Conservation (phyloP, 2,888 invertebrate species). For the Drosophila pseudotalamancana region DNA sequence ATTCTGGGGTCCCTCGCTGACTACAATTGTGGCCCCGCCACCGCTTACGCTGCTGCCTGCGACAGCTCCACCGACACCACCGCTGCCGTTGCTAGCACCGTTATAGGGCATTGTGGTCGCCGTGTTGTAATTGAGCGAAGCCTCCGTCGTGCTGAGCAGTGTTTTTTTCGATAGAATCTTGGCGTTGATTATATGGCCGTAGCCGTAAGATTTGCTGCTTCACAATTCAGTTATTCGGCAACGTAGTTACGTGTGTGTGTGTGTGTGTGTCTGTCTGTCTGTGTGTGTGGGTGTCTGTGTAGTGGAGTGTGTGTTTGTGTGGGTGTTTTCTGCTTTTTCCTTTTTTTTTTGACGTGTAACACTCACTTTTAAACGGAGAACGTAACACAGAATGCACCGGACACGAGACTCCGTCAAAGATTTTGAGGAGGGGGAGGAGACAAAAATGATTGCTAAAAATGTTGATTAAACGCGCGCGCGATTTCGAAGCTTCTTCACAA, state of each 20-base stretch:
- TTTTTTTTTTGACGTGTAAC: background rate
- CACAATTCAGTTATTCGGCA: conserved; percentile 14
- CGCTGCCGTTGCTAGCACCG: conserved; percentile 83
- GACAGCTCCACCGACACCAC: conserved; percentile 67
- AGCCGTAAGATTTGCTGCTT: too few species aligned
- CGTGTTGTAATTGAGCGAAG: conserved; percentile 77
- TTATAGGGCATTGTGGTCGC: conserved; percentile 83
- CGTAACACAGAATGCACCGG: conserved; percentile 30
- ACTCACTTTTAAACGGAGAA: conserved; percentile 14
- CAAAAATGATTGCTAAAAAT: conserved; percentile 25
- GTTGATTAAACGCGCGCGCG: conserved; percentile 37
- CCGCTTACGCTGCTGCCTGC: conserved; percentile 79
- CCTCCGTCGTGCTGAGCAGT: conserved; percentile 72
- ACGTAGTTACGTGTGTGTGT: conserved; percentile 3
- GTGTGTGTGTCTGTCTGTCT: background rate
- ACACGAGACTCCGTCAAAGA: conserved; percentile 19
- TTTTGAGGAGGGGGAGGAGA: conserved; percentile 5
- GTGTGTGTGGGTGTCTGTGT: conserved; percentile 1
- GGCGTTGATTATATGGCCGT: conserved; percentile 65
- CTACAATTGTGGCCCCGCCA: conserved; percentile 80
- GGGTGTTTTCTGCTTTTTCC: background rate
- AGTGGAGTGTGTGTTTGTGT: background rate
- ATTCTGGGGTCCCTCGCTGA: conserved; percentile 84
- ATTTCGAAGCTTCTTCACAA: conserved; percentile 20
- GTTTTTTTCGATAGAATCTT: conserved; percentile 81